Evolutionary conservation across 2,797 vertebrate genomes (phyloP), one percentile per base, ranked within the genome.

Genomic region (Carapus acus): DNA sequence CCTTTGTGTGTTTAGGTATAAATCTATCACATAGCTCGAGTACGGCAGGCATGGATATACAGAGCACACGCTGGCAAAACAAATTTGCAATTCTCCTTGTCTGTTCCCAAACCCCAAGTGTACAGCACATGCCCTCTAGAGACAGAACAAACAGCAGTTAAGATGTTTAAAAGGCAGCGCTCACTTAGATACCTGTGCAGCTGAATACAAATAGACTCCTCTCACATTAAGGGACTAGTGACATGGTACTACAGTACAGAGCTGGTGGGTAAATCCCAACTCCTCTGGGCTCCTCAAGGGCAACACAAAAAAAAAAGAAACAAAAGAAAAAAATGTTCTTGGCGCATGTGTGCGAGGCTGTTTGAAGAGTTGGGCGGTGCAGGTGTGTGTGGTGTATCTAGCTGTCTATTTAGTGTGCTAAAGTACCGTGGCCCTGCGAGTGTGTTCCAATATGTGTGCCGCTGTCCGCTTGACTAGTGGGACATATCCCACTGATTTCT

Each of bases 101-200:
- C 76, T 83, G 62, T 80, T 83, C 78, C 71, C 75, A 80, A 86
- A 83, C 69, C 81, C 84, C 84, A 69, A 67, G 83, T 75, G 84
- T 71, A 79, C 74, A 42, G 73, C 77, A 69, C 60, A 53, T 82
- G 85, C 79, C 86, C 88, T 86, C 85, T 78, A 83, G 88, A 89
- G 88, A 86, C 83, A 83, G 80, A 78, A 78, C 72, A 85, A 85
- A 86, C 85, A 84, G 83, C 67, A 36, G 83, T 84, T 85, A 81
- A 86, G 85, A 87, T 86, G 85, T 89, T 87, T 86, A 86, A 86
- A 86, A 83, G 83, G 72, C 79, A 75, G 63, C 80, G 69, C 76
- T 82, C 71, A 79, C 82, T 87, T 57, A 87, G 85, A 84, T 83
- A 88, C 85, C 85, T 86, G 79, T 65, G 77, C 84, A 73, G 80